Evolutionary conservation across 2,797 vertebrate genomes (phyloP).

Genomic region (Nyctibius grandis): DNA sequence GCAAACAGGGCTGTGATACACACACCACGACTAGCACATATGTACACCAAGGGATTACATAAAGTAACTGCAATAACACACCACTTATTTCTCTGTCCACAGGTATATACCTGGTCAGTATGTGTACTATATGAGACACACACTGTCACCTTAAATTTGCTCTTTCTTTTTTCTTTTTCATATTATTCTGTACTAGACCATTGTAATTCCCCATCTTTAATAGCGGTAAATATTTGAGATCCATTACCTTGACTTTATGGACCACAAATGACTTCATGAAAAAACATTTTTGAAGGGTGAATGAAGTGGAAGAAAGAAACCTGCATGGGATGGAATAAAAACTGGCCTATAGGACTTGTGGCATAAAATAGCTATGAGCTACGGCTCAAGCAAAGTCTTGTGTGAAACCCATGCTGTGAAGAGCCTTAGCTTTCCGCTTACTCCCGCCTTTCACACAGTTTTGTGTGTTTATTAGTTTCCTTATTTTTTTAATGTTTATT

Average conservation of each 20-base stretch:
- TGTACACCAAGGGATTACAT: not conserved
- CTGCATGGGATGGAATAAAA: not conserved
- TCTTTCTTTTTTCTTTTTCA: not conserved
- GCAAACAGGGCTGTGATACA: not conserved
- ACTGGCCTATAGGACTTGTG: not conserved
- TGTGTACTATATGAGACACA: not conserved
- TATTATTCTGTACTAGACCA: not conserved
- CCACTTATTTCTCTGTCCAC: not conserved
- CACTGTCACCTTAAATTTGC: fast-evolving
- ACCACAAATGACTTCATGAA: not conserved
- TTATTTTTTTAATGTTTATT: not conserved
- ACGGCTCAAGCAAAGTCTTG: fast-evolving
- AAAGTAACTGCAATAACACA: not conserved
- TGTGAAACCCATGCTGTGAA: not conserved
- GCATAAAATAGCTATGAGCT: not conserved
- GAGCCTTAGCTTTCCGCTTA: not conserved
- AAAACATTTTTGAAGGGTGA: not conserved
- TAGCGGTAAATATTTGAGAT: not conserved
- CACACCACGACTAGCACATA: not conserved
- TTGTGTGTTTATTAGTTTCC: not conserved
- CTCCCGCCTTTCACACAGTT: not conserved
- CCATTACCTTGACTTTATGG: not conserved
- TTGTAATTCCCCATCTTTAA: not conserved
- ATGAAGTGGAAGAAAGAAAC: not conserved
- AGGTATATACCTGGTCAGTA: not conserved